Conservation (phyloP, 2,888 invertebrate species). For the Capitulum mitella region DNA sequence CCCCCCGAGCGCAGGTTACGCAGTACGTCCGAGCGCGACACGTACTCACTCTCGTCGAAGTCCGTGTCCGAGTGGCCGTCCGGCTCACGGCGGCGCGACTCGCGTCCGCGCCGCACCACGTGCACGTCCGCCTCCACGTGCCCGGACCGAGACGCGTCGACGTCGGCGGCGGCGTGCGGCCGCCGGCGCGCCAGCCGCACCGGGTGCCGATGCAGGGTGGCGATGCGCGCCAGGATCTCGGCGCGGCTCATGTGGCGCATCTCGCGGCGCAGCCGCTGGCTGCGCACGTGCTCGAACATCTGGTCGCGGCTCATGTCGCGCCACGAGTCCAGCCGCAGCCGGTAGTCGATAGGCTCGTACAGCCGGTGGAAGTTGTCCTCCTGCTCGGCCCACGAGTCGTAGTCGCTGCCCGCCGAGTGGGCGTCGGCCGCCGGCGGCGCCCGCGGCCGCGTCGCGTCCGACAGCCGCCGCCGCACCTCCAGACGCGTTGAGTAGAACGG, state of each 20-base stretch:
- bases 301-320: conserved; percentile 35
- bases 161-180: background rate
- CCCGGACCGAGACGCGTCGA: background rate
- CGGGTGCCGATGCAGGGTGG: conserved; percentile 29
- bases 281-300: conserved; percentile 34
- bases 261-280: conserved; percentile 31
- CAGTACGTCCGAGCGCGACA: conserved; percentile 35
- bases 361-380: conserved; percentile 38
- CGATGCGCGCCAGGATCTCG: conserved; percentile 35
- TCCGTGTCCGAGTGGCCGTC: conserved; percentile 33
- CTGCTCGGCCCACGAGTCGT: conserved; percentile 37
- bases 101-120: background rate
- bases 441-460: background rate
- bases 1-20: conserved; percentile 33
- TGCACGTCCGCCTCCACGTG: conserved; percentile 34
- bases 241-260: conserved; percentile 33
- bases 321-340: conserved; percentile 34
- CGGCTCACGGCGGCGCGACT: background rate
- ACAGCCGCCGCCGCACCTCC: conserved; percentile 14
- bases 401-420: conserved; percentile 27
- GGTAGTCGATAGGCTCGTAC: conserved; percentile 38
- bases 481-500: conserved; percentile 10
- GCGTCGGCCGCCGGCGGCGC: background rate
- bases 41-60: conserved; percentile 34
- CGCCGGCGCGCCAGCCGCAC: background rate